Base-by-base conservation (phyloP, 2,113 vertebrate genomes). In the Rhea pennata region DNA sequence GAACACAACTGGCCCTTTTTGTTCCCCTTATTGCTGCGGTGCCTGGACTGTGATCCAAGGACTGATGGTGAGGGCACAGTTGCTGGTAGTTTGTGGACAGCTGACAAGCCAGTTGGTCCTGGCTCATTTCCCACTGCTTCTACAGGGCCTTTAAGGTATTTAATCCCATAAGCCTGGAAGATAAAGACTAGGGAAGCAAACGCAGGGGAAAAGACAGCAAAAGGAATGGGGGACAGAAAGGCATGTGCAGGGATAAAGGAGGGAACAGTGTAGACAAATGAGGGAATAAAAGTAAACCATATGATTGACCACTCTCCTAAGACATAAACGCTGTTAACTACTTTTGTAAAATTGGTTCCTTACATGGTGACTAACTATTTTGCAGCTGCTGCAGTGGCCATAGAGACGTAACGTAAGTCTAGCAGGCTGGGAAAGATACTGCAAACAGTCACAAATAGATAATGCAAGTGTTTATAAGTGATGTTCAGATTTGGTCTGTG, bases 91-190 rank as follows among this genome's bases (percentile, higher is more conserved):
- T 64, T 80, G 78, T 22, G 92, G 59, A 84, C 78, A 95, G 82
- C 67, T 96, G 94, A 90, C 78, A 84, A 95, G 65, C 69, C 91
- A 93, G 54, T 75, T 78, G 72, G 27, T 92, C 69, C 79, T 95
- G 87, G 92, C 91, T 95, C 75, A 90, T 65, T 86, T 95, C 78
- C 84, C 72, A 71, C 71, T 59, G 84, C 89, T 95, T 86, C 94
- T 80, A 88, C 22, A 84, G 75, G 75, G 94, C 51, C 84, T 92
- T 73, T 92, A 93, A 89, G 50, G 81, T 48, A 66, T 71, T 94
- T 91, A 71, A 69, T 89, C 54, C 64, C 72, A 95, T 85, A 95
- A 93, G 74, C 84, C 87, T 95, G 44, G 75, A 97, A 94, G 75
- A 93, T 73, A 91, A 95, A 95, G 75, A 72, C 67, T 67, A 87